Conservation (phyloP, 2,113 vertebrate species). For the Rattus rattus region DNA sequence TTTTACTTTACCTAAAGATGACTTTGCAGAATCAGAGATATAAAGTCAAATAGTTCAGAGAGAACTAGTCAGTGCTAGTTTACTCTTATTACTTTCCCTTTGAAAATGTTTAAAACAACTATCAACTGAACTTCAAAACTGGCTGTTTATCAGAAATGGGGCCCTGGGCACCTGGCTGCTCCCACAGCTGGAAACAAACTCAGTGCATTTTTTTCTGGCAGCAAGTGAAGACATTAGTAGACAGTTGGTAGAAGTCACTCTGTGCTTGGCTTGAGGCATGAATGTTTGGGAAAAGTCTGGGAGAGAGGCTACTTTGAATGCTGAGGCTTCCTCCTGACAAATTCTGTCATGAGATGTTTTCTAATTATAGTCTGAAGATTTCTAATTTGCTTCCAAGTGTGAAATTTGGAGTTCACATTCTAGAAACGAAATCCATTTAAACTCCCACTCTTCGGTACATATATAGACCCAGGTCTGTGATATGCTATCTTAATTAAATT, state of each 20-base stretch:
- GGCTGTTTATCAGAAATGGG: neutral
- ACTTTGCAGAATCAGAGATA: neutral
- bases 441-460: conserved; percentile 57
- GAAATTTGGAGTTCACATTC: conserved; percentile 60
- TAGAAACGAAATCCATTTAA: conserved; percentile 62
- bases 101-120: neutral
- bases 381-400: conserved; percentile 64
- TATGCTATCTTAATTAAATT: conserved; percentile 55
- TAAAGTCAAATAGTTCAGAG: neutral
- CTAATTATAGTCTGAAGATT: conserved; percentile 51
- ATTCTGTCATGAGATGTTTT: neutral
- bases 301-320: neutral
- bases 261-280: neutral
- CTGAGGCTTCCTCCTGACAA: neutral
- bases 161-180: neutral
- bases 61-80: neutral
- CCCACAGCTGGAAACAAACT: neutral
- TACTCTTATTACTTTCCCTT: neutral
- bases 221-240: neutral
- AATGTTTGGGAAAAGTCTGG: neutral
- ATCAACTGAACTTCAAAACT: neutral
- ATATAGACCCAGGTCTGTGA: conserved; percentile 52
- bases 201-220: neutral
- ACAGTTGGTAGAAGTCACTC: neutral
- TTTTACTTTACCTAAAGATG: conserved; percentile 1